Percentiles rank a stretch among this genome's conserved stretches.
These are phyloP conservation scores for Romanogobio albipinnatus DNA, from an alignment of 2,113 vertebrate genomes.

Conservation along the genomic window DNA sequence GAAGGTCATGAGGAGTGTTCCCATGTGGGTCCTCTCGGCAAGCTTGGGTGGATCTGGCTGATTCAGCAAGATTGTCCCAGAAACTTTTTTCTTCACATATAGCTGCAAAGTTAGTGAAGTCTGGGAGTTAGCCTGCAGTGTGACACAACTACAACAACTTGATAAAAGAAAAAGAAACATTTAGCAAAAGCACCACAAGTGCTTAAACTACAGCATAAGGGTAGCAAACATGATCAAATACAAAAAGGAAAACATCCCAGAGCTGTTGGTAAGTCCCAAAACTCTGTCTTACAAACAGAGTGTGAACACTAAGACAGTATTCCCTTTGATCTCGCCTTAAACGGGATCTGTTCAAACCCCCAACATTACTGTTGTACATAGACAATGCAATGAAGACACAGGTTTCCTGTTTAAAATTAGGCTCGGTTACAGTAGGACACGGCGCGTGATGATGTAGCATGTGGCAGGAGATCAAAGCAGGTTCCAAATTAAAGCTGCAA, in stretches of 20 bases:
- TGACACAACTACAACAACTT: background rate
- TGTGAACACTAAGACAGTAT: conserved; percentile 13
- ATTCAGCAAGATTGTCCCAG: conserved; percentile 12
- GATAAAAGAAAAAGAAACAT: conserved; percentile 3
- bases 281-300: conserved; percentile 22
- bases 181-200: conserved; percentile 19
- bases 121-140: conserved; percentile 12
- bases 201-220: background rate
- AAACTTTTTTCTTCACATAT: conserved; percentile 10
- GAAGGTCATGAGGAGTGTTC: conserved; percentile 11
- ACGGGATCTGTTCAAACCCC: conserved; percentile 19
- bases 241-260: conserved; percentile 21
- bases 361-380: conserved; percentile 9
- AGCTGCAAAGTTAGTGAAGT: background rate
- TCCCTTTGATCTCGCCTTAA: conserved; percentile 30
- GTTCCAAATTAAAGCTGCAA: background rate
- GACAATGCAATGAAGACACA: conserved; percentile 17
- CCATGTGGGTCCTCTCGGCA: background rate
- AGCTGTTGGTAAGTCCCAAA: conserved; percentile 23
- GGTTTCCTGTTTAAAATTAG: background rate
- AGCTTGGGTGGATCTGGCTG: background rate
- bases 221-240: conserved; percentile 7
- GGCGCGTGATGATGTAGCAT: background rate
- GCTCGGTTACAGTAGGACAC: conserved; percentile 19
- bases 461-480: conserved; percentile 20